Conservation (phyloP, 2,113 vertebrate species). For the Bubo scandiacus region DNA sequence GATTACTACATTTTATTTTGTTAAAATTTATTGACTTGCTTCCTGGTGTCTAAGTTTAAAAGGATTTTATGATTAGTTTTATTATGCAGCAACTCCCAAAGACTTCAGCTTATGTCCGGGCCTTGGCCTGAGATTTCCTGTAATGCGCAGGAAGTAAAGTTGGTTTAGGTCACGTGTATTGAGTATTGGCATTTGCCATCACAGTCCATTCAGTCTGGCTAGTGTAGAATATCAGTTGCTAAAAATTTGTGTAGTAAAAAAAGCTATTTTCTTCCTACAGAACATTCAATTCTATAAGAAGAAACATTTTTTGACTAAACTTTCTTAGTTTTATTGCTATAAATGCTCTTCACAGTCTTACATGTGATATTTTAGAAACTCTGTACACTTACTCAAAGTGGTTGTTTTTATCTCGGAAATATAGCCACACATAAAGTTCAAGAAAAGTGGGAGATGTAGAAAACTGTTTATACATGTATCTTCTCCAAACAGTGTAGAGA, state of each 20-base stretch:
- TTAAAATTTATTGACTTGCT: not conserved
- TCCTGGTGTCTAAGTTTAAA: not conserved
- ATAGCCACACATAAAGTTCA: not conserved
- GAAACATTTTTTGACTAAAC: not conserved
- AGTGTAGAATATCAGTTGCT: not conserved
- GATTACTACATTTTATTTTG: not conserved
- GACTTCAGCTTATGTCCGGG: not conserved
- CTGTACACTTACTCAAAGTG: not conserved
- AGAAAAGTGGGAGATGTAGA: not conserved
- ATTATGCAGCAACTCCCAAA: not conserved
- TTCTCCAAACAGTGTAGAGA: not conserved
- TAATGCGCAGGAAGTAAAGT: not conserved
- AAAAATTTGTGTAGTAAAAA: not conserved
- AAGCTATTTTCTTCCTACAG: not conserved
- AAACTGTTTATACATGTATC: not conserved
- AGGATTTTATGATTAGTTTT: not conserved
- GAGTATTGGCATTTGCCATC: not conserved
- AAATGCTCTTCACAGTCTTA: not conserved
- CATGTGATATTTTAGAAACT: not conserved
- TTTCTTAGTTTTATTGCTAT: not conserved
- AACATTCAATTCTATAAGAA: not conserved
- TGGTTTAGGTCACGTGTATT: not conserved
- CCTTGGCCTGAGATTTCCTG: not conserved
- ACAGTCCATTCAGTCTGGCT: not conserved
- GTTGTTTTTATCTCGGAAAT: not conserved